Evolutionary conservation across 2,888 invertebrate genomes (phyloP).

Genomic region (Metallyticus violacea): DNA sequence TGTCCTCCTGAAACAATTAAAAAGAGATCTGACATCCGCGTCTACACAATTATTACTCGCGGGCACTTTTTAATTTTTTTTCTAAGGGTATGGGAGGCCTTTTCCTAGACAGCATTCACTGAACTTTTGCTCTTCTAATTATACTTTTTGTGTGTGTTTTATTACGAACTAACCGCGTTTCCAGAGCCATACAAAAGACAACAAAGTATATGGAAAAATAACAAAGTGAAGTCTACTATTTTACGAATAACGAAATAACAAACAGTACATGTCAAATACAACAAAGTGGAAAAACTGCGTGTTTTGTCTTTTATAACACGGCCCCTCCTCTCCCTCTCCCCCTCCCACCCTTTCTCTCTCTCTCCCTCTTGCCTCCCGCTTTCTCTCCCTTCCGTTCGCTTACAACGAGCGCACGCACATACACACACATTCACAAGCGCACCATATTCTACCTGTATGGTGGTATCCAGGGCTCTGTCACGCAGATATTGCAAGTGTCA

Average conservation of each 20-base stretch:
- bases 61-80: background rate
- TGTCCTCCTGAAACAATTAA: background rate
- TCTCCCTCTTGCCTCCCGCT: too few relatives aligned
- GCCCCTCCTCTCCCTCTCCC: background rate
- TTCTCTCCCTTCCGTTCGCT: too few relatives aligned
- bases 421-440: background rate
- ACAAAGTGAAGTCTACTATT: slow-evolving; percentile 4
- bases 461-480: background rate
- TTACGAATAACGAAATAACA: slow-evolving; percentile 12
- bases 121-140: slow-evolving; percentile 11
- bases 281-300: slow-evolving; percentile 16
- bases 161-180: slow-evolving; percentile 14
- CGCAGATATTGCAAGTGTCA: slow-evolving; percentile 15
- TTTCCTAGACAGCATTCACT: background rate
- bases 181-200: slow-evolving; percentile 11
- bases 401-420: background rate
- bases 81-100: background rate
- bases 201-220: slow-evolving; percentile 8
- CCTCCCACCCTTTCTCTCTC: background rate
- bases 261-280: slow-evolving; percentile 16
- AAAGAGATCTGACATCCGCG: background rate
- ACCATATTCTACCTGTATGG: background rate
- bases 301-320: background rate
- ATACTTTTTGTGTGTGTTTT: slow-evolving; percentile 11
- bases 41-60: background rate